Percentiles rank a stretch among this genome's conserved stretches.
Conservation (phyloP, 1,140 invertebrate genomes). For the Chrysoperla carnea region DNA sequence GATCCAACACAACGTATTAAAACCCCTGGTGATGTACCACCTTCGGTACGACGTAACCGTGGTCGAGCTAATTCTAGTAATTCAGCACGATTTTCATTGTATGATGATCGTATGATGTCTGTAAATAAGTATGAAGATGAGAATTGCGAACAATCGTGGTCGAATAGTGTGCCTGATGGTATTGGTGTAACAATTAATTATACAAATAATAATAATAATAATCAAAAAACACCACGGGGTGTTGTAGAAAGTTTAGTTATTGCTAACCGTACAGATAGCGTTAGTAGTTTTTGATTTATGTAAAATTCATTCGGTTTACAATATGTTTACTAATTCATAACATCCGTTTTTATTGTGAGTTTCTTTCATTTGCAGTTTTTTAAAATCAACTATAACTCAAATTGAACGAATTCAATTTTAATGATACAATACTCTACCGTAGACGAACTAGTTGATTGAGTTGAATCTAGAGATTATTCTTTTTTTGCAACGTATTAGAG, state of each 20-base stretch:
- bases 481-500: too few species aligned
- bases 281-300: constrained; percentile 17
- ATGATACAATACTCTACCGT: too few species aligned
- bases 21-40: constrained; percentile 63
- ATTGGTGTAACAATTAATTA: constrained; percentile 19
- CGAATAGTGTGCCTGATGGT: constrained; percentile 22
- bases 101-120: constrained; percentile 73
- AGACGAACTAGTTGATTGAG: too few species aligned
- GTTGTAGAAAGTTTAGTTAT: constrained; percentile 1
- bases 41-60: constrained; percentile 46
- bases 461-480: too few species aligned
- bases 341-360: neutral
- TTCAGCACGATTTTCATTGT: constrained; percentile 49
- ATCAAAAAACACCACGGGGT: neutral
- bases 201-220: neutral
- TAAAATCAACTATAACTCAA: too few species aligned
- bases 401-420: too few species aligned
- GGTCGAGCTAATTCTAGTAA: constrained; percentile 27
- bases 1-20: constrained; percentile 59
- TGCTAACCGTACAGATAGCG: constrained; percentile 15
- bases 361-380: too few species aligned
- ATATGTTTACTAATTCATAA: neutral
- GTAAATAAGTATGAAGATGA: constrained; percentile 10
- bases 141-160: constrained; percentile 15
- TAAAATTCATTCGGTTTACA: neutral